phyloP scores from a whole-genome alignment of 2,113 vertebrate genomes.

The Gadus chalcogrammus region DNA sequence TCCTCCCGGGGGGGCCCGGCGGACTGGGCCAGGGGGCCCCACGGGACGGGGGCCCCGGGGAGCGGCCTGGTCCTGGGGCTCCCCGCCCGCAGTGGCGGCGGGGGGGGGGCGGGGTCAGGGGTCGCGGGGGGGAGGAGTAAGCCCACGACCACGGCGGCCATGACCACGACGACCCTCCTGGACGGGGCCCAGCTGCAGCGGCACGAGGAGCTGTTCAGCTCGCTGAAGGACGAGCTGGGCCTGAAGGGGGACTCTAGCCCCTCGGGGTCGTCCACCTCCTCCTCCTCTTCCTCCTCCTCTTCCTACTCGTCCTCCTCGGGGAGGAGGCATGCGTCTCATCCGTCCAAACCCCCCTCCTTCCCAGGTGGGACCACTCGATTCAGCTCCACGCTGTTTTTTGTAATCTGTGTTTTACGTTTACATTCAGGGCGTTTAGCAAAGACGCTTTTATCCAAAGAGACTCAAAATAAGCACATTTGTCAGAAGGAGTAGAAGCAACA shows the following conservation, averaged over 20 bases:
- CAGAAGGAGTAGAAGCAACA: no score
- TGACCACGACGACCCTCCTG: not conserved
- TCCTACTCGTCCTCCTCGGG: conserved; percentile 72
- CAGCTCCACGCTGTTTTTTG: no score
- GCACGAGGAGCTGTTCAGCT: conserved; percentile 82
- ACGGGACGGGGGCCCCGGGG: conserved; percentile 66
- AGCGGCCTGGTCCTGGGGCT: conserved; percentile 61
- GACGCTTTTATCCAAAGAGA: no score
- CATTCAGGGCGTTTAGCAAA: no score
- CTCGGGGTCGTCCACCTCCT: conserved; percentile 45
- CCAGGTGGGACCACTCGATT: conserved; percentile 35
- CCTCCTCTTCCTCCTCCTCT: conserved; percentile 73
- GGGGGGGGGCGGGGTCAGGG: conserved; percentile 60
- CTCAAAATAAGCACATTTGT: no score
- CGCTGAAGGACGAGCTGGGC: conserved; percentile 81
- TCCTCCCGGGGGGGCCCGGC: conserved; percentile 64
- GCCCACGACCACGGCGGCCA: no score
- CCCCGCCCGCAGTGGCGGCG: not conserved
- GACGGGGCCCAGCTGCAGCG: conserved; percentile 79
- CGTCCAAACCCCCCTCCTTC: conserved; percentile 64
- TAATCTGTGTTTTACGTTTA: no score
- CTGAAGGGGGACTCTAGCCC: conserved; percentile 81
- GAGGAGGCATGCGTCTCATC: conserved; percentile 69
- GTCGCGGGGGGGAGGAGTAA: conserved; percentile 72
- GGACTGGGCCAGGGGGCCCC: conserved; percentile 82